Conservation (phyloP, 1,140 invertebrate genomes). For the Temnothorax nylanderi region DNA sequence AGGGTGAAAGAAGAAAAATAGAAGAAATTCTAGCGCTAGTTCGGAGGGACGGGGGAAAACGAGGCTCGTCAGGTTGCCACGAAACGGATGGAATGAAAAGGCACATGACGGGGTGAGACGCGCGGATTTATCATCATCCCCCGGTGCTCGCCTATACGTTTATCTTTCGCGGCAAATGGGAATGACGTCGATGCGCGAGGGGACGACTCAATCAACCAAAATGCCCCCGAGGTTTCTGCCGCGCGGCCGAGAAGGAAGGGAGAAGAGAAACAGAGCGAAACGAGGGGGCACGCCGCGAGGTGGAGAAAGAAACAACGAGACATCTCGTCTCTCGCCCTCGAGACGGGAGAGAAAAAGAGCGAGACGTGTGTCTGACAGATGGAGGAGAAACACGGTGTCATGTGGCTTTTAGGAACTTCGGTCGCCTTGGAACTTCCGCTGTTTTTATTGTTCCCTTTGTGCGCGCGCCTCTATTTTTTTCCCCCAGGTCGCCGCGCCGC, state of each 20-base stretch:
- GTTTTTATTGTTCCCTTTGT: conserved; percentile 55
- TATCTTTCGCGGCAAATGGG: conserved; percentile 62
- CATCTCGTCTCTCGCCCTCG: not conserved
- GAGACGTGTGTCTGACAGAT: conserved; percentile 35
- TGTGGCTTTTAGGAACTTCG: conserved; percentile 49
- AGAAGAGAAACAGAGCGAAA: conserved; percentile 5
- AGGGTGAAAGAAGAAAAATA: conserved; percentile 8
- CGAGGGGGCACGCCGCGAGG: not conserved
- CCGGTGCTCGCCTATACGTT: conserved; percentile 48
- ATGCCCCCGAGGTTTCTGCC: conserved; percentile 43
- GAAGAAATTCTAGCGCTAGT: not conserved
- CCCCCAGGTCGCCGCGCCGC: not conserved
- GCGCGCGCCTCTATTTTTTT: conserved; percentile 2
- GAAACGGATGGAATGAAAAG: conserved; percentile 41
- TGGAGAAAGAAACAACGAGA: conserved; percentile 16
- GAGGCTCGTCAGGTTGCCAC: not conserved
- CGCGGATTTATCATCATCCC: conserved; percentile 51
- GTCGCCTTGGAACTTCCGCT: conserved; percentile 43
- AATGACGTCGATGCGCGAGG: conserved; percentile 61
- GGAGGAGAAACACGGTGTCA: conserved; percentile 48
- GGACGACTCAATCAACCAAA: conserved; percentile 67
- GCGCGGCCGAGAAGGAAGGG: conserved; percentile 21
- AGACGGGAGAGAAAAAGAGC: conserved; percentile 14
- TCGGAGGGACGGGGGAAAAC: no score
- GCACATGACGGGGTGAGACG: conserved; percentile 34